These are phyloP conservation scores for Parnassius orleans DNA, from an alignment of 2,888 invertebrate genomes.

Conservation along the genomic window DNA sequence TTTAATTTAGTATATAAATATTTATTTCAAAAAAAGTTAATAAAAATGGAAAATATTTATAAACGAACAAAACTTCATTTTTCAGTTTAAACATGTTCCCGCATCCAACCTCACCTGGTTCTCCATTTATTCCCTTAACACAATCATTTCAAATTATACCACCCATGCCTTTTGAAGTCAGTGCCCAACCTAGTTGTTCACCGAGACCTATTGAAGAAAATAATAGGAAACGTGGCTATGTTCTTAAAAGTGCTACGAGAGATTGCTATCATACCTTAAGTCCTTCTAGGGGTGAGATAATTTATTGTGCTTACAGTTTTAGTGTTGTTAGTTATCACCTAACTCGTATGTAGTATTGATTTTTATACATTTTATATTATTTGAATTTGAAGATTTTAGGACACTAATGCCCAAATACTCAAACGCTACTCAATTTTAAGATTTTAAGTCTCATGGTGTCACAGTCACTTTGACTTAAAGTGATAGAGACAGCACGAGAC, in stretches of 20 bases:
- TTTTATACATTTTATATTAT: too few species aligned
- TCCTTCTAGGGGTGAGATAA: slow-evolving; percentile 54
- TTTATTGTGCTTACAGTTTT: neutral
- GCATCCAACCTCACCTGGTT: slow-evolving; percentile 33
- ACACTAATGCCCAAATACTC: too few species aligned
- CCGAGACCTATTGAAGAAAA: slow-evolving; percentile 18
- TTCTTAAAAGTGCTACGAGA: slow-evolving; percentile 47
- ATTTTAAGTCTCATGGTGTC: too few species aligned
- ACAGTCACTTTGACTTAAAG: too few species aligned
- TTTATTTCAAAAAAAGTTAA: neutral
- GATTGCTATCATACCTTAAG: slow-evolving; percentile 54
- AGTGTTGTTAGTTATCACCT: too few species aligned
- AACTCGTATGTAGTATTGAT: too few species aligned
- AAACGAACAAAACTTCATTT: slow-evolving; percentile 17
- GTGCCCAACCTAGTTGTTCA: slow-evolving; percentile 12
- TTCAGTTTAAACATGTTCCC: slow-evolving; percentile 37
- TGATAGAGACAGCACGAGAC: too few species aligned
- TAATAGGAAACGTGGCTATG: slow-evolving; percentile 32
- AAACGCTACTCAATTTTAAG: too few species aligned
- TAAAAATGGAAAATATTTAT: neutral
- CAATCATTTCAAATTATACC: slow-evolving; percentile 62
- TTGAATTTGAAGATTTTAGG: too few species aligned
- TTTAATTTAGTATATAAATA: neutral
- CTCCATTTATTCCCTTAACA: slow-evolving; percentile 50
- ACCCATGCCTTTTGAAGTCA: slow-evolving; percentile 27